Evolutionary conservation across 2,797 vertebrate genomes (phyloP), one percentile per base, ranked within the genome.

Genomic region (Etheostoma nigrum): DNA sequence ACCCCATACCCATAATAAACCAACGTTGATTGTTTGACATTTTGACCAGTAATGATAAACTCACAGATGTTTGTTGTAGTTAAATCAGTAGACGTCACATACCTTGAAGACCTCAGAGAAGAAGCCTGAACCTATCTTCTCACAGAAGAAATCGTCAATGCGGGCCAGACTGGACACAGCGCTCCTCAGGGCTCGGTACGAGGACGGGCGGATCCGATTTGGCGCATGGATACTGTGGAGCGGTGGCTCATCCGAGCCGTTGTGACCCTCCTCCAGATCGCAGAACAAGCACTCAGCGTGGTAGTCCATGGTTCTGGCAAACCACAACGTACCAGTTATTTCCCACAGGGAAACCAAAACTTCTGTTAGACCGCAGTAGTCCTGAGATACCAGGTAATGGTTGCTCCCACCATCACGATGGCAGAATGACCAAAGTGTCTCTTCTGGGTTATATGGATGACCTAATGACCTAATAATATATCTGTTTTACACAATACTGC

Each of bases 81-180:
- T n/a, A 1, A 9, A 45, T 45, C 45, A 45, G 40, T 0, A 33
- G 60, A 48, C 2, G 18, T 12, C 53, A 81, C 67, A 36, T 92
- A 99, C 97, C 97, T 98, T 99, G 80, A 98, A 98, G 67, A 99
- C 97, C 90, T 99, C 97, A 0, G 97, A 98, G 93, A 98, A 99
- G 95, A 99, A 99, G 42, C 97, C 97, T 0, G 96, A 95, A 3
- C 97, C 97, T 5, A 98, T 98, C 93, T 97, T 97, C 93, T 99
- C 97, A 76, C 97, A 98, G 94, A 96, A 96, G 93, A 99, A 99
- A 94, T 99, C 97, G 5, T 99, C 97, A 13, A 98, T 96, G 36
- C 97, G 95, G 49, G 97, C 96, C 86, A 99, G 93, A 74, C 96
- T 97, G 92, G 97, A 98, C 86, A 98, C 97, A 0, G 97, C 97